phyloP scores from a whole-genome alignment of 2,888 invertebrate genomes.

The Diarsia brunnea region DNA sequence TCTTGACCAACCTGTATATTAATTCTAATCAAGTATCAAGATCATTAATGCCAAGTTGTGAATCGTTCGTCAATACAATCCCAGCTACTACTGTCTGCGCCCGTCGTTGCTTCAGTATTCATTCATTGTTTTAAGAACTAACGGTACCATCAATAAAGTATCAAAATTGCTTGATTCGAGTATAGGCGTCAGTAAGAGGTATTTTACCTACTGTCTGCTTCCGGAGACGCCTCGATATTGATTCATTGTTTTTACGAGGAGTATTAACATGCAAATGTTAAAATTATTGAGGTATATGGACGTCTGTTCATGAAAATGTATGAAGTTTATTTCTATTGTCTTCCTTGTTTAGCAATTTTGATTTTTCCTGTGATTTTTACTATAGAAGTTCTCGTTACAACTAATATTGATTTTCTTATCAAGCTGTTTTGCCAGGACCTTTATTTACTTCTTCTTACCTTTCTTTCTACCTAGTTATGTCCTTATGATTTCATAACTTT shows the following conservation, averaged over 20 bases:
- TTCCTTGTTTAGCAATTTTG: background rate
- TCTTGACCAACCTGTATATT: background rate
- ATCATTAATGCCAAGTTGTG: slow-evolving; percentile 10
- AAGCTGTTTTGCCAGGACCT: background rate
- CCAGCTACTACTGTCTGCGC: slow-evolving; percentile 24
- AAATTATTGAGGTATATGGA: slow-evolving; percentile 20
- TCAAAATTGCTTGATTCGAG: slow-evolving; percentile 62
- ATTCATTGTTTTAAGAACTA: slow-evolving; percentile 53
- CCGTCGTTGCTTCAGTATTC: slow-evolving; percentile 19
- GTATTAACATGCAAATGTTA: slow-evolving; percentile 51
- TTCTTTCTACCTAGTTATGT: background rate
- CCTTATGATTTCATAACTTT: background rate
- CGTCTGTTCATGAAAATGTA: background rate
- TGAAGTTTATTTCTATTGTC: background rate
- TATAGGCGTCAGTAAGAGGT: slow-evolving; percentile 51
- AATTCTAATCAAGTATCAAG: slow-evolving; percentile 40
- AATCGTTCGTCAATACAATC: slow-evolving; percentile 39
- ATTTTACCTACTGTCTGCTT: slow-evolving; percentile 69
- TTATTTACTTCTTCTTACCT: background rate
- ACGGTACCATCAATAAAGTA: slow-evolving; percentile 65
- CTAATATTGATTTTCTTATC: background rate
- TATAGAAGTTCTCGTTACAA: too few relatives aligned
- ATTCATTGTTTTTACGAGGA: slow-evolving; percentile 78
- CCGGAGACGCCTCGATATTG: slow-evolving; percentile 68
- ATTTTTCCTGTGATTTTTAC: background rate